These are phyloP conservation scores for Cheilosia grossa DNA, from an alignment of 2,888 invertebrate species.

Conservation along the genomic window DNA sequence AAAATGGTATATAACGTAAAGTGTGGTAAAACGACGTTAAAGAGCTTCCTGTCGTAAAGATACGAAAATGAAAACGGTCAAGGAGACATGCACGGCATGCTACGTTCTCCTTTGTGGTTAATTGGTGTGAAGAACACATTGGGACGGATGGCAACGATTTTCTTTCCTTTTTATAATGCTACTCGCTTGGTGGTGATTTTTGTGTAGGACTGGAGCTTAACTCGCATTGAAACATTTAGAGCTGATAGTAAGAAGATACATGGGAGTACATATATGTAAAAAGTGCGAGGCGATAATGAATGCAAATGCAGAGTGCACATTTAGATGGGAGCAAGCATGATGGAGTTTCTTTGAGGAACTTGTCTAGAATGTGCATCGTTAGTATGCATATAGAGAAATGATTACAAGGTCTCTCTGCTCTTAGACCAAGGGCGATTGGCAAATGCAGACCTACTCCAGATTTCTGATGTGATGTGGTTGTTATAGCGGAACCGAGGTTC, in stretches of 20 bases:
- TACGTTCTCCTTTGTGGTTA: not conserved
- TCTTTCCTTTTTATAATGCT: not conserved
- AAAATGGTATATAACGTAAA: constrained; percentile 40
- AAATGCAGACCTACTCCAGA: no score
- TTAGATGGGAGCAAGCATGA: no score
- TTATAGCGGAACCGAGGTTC: no score
- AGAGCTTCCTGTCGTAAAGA: constrained; percentile 64
- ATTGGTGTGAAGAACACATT: constrained; percentile 11
- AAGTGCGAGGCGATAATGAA: not conserved
- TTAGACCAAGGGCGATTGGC: no score
- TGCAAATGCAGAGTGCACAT: not conserved
- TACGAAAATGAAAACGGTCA: constrained; percentile 48
- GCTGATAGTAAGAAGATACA: no score
- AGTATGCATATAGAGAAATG: no score
- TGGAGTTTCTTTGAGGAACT: no score
- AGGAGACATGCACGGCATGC: not conserved
- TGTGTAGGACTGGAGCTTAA: not conserved
- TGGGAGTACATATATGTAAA: no score
- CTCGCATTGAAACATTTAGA: no score
- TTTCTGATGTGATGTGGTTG: no score
- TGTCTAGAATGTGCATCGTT: no score
- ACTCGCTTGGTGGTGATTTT: not conserved
- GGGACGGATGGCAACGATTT: not conserved
- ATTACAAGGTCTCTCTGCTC: no score
- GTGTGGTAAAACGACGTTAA: constrained; percentile 46